Evolutionary conservation across 1,140 invertebrate species (phyloP).

Genomic region (Uloborus diversus): DNA sequence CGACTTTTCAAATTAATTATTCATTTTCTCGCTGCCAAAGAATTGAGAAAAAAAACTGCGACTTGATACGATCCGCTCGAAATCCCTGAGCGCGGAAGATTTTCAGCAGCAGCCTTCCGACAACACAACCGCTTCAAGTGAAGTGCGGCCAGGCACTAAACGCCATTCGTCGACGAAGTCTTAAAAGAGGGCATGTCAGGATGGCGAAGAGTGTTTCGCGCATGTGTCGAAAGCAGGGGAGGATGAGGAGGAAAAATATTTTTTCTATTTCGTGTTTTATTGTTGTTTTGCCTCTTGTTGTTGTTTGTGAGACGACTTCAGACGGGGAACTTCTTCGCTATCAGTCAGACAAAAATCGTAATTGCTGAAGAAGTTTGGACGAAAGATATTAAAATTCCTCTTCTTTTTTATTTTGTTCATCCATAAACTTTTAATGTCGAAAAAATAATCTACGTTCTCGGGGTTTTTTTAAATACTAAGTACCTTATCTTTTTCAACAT

Average conservation of each 20-base stretch:
- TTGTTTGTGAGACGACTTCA: no score
- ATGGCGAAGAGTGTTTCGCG: background rate
- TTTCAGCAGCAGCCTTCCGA: background rate
- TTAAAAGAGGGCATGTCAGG: conserved; percentile 23
- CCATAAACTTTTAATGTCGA: background rate
- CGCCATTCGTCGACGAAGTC: conserved; percentile 33
- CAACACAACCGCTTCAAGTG: conserved; percentile 2
- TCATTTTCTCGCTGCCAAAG: no score
- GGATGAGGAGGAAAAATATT: no score
- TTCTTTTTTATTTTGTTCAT: conserved; percentile 10
- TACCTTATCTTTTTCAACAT: background rate
- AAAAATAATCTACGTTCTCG: conserved; percentile 2
- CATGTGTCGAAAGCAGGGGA: no score
- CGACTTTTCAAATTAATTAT: no score
- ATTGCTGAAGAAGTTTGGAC: conserved; percentile 6
- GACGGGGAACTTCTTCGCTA: background rate
- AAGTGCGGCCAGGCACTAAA: conserved; percentile 24
- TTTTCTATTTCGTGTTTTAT: no score
- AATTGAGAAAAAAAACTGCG: no score
- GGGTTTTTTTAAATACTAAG: background rate
- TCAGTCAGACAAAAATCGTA: conserved; percentile 3
- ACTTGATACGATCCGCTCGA: no score
- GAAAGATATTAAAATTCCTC: conserved; percentile 31
- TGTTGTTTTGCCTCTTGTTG: no score
- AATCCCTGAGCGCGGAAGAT: no score